These are phyloP conservation scores for Pitta sordida DNA, from an alignment of 2,113 vertebrate species.

Conservation along the genomic window DNA sequence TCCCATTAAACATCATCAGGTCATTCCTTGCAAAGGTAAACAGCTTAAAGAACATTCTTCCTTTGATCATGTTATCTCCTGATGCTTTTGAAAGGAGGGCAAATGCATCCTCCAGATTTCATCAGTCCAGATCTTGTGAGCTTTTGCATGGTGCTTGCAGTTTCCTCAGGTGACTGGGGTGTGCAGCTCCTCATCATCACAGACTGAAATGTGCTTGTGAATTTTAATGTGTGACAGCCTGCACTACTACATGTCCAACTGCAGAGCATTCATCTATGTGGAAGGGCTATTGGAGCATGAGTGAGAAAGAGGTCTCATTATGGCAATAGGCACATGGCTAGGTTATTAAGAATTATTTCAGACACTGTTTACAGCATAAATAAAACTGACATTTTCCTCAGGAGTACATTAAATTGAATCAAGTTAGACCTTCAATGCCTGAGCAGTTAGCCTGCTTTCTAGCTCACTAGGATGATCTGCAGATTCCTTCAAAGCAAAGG, in stretches of 20 bases:
- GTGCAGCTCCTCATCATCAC: background rate
- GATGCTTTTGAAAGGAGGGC: constrained; percentile 7
- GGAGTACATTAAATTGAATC: background rate
- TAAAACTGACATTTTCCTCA: background rate
- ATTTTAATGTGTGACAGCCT: background rate
- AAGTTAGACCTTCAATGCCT: background rate
- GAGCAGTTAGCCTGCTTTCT: background rate
- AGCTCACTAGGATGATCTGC: background rate
- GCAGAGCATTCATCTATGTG: accelerated
- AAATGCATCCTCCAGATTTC: constrained; percentile 22
- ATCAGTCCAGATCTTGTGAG: background rate
- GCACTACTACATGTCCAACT: background rate
- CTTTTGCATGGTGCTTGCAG: background rate
- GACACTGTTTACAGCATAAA: background rate
- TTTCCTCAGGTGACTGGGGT: background rate
- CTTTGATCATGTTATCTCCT: constrained; percentile 47
- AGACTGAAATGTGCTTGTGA: accelerated
- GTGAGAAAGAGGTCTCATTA: background rate
- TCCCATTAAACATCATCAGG: constrained; percentile 19
- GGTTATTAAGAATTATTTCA: background rate
- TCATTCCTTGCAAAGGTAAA: constrained; percentile 29
- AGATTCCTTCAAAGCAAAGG: background rate
- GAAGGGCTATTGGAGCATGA: background rate
- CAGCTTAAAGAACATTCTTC: constrained; percentile 36
- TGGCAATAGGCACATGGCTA: background rate